Conservation (phyloP, 2,113 vertebrate species). For the Cromileptes altivelis region DNA sequence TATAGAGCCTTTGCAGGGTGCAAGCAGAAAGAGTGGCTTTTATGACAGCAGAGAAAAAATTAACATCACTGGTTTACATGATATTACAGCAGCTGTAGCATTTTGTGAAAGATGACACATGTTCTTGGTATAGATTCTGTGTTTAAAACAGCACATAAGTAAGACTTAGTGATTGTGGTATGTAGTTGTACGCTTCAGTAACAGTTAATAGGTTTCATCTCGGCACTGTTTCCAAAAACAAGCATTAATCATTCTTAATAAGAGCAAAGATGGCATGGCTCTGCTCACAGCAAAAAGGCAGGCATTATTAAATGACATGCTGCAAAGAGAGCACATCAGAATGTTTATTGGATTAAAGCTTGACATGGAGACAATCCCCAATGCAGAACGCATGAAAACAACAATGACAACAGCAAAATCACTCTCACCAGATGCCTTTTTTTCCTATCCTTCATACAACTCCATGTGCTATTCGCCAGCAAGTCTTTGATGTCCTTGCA, state of each 20-base stretch:
- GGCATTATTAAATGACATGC: conserved; percentile 72
- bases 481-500: conserved; percentile 62
- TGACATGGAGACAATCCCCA: conserved; percentile 75
- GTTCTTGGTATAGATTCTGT: conserved; percentile 6
- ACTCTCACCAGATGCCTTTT: conserved; percentile 56
- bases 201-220: conserved; percentile 64
- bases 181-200: conserved; percentile 41
- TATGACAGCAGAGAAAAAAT: neutral
- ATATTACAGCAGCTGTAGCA: conserved; percentile 14
- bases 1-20: conserved; percentile 1
- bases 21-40: neutral
- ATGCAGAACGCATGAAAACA: conserved; percentile 77
- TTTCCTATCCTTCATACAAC: conserved; percentile 45
- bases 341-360: conserved; percentile 84
- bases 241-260: conserved; percentile 72
- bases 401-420: conserved; percentile 72
- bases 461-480: conserved; percentile 51
- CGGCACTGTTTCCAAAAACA: conserved; percentile 59
- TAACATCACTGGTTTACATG: neutral
- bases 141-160: conserved; percentile 1
- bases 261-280: conserved; percentile 63
- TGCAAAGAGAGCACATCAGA: conserved; percentile 74
- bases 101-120: neutral
- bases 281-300: conserved; percentile 66
- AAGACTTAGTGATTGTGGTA: conserved; percentile 4